phyloP scores from a whole-genome alignment of 2,797 vertebrate genomes.

The Aselliscus stoliczkanus region DNA sequence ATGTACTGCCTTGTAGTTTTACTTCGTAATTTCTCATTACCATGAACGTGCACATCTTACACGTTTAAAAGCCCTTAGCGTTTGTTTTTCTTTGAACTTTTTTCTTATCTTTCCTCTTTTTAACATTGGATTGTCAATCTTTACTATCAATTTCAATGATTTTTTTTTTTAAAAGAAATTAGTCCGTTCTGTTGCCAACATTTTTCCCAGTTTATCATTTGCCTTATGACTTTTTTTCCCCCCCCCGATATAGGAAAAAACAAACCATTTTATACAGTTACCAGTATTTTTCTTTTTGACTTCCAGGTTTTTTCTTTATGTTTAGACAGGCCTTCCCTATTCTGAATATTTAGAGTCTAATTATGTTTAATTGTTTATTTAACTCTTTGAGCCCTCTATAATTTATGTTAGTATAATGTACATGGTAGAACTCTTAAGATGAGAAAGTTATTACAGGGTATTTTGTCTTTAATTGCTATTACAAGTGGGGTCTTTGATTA shows the following conservation, averaged over 20 bases:
- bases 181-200: not conserved
- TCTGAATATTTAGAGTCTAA: not conserved
- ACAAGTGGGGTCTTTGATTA: not conserved
- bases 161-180: not conserved
- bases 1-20: not conserved
- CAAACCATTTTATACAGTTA: not conserved
- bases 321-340: not conserved
- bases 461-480: not conserved
- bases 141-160: not conserved
- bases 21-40: not conserved
- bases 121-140: not conserved
- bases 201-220: not conserved
- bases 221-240: not conserved
- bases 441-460: not conserved
- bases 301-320: not conserved
- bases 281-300: not conserved
- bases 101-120: not conserved
- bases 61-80: not conserved
- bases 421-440: not conserved
- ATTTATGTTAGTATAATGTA: not conserved
- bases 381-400: not conserved
- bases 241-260: not conserved
- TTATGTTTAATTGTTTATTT: not conserved
- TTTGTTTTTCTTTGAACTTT: not conserved
- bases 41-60: not conserved